Evolutionary conservation across 1,140 invertebrate genomes (phyloP).

Genomic region (Archivesica marissinica): DNA sequence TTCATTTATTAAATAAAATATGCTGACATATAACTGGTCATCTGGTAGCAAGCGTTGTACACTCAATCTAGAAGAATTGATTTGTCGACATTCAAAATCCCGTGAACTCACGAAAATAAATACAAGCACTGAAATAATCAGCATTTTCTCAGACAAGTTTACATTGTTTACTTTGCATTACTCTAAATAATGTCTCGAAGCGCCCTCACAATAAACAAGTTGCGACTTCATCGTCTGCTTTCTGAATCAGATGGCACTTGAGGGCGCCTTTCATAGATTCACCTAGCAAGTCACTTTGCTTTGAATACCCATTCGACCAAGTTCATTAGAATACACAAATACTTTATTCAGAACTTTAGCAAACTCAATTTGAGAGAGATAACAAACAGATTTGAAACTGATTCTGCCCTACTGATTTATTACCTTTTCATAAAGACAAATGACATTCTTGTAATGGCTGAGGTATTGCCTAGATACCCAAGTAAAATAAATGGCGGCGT

Average conservation of each 20-base stretch:
- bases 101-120: too few relatives aligned
- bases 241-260: slow-evolving; percentile 21
- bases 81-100: too few relatives aligned
- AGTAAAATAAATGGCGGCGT: slow-evolving; percentile 48
- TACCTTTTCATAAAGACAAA: slow-evolving; percentile 48
- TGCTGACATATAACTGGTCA: too few relatives aligned
- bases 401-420: slow-evolving; percentile 44
- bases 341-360: slow-evolving; percentile 49
- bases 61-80: too few relatives aligned
- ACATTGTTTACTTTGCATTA: too few relatives aligned
- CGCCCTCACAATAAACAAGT: too few relatives aligned
- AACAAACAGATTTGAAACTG: slow-evolving; percentile 57
- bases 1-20: too few relatives aligned
- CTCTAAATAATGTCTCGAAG: too few relatives aligned
- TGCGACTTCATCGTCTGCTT: slow-evolving; percentile 32
- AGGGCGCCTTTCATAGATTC: slow-evolving; percentile 21
- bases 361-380: slow-evolving; percentile 61
- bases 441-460: slow-evolving; percentile 56
- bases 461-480: slow-evolving; percentile 49
- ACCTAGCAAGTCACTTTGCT: slow-evolving; percentile 19
- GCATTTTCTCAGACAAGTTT: too few relatives aligned
- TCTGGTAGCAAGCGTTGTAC: too few relatives aligned
- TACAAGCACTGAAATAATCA: too few relatives aligned
- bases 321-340: slow-evolving; percentile 61
- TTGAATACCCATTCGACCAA: slow-evolving; percentile 37